Evolutionary conservation across 2,797 vertebrate genomes (phyloP).

Genomic region (Megalops cyprinoides): DNA sequence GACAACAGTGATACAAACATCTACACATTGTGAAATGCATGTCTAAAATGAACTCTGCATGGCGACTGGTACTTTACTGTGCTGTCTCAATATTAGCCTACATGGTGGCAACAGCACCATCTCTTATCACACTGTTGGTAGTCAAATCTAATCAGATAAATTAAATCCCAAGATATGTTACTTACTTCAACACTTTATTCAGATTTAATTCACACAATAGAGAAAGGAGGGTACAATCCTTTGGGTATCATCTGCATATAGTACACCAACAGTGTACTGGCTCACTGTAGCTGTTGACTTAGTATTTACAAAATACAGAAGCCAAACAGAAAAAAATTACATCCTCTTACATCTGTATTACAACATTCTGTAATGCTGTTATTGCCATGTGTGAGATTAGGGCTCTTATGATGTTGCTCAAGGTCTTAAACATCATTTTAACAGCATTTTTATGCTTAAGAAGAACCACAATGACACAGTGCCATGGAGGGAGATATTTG

Average conservation of each 20-base stretch:
- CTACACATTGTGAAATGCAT: slow-evolving; percentile 23
- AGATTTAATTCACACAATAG: too few species aligned
- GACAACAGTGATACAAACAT: slow-evolving; percentile 54
- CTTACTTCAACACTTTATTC: too few species aligned
- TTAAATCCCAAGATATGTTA: too few species aligned
- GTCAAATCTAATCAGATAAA: too few species aligned
- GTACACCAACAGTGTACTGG: background rate
- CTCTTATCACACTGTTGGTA: too few species aligned
- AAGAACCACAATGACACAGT: background rate
- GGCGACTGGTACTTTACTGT: background rate
- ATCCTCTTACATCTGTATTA: background rate
- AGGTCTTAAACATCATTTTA: background rate
- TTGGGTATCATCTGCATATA: background rate
- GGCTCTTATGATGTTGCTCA: background rate
- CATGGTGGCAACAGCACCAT: background rate
- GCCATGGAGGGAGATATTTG: background rate
- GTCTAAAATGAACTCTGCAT: slow-evolving; percentile 8
- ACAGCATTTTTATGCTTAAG: too few species aligned
- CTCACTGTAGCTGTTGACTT: background rate
- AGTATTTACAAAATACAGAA: background rate
- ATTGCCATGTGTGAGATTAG: background rate
- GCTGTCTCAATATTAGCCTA: background rate
- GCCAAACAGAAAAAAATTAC: background rate
- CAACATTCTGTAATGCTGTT: background rate
- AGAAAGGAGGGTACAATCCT: too few species aligned